Percentiles rank a stretch among this genome's conserved stretches.
These are phyloP conservation scores for Crotophaga sulcirostris DNA, from an alignment of 2,113 vertebrate species.

Conservation along the genomic window DNA sequence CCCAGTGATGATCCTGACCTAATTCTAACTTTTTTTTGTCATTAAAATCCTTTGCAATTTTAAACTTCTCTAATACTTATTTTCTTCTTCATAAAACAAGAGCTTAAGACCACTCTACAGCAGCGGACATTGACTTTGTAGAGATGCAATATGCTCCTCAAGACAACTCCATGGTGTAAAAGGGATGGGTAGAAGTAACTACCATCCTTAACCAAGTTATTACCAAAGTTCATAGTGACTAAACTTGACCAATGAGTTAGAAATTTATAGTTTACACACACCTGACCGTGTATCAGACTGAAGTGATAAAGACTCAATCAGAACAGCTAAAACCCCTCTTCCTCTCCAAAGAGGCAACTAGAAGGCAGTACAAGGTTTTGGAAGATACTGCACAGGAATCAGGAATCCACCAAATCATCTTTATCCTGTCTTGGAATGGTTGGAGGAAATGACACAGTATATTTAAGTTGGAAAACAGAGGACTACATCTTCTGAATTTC, in stretches of 20 bases:
- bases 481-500: not conserved
- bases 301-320: accelerated
- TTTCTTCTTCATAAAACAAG: not conserved
- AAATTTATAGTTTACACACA: not conserved
- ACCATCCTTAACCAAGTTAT: not conserved
- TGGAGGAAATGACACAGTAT: not conserved
- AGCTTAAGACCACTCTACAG: accelerated
- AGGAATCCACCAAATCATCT: not conserved
- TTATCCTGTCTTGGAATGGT: not conserved
- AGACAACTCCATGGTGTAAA: not conserved
- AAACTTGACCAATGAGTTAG: not conserved
- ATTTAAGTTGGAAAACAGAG: not conserved
- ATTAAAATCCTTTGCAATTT: not conserved
- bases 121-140: not conserved
- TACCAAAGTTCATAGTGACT: not conserved
- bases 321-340: not conserved
- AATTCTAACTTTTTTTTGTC: not conserved
- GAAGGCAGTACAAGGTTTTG: not conserved
- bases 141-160: not conserved
- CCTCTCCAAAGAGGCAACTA: not conserved
- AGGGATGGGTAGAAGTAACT: not conserved
- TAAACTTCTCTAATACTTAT: too few relatives aligned
- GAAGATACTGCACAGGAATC: not conserved
- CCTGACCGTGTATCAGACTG: not conserved
- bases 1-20: not conserved